Evolutionary conservation across 2,113 vertebrate genomes (phyloP).

Genomic region (Onychostoma macrolepis): DNA sequence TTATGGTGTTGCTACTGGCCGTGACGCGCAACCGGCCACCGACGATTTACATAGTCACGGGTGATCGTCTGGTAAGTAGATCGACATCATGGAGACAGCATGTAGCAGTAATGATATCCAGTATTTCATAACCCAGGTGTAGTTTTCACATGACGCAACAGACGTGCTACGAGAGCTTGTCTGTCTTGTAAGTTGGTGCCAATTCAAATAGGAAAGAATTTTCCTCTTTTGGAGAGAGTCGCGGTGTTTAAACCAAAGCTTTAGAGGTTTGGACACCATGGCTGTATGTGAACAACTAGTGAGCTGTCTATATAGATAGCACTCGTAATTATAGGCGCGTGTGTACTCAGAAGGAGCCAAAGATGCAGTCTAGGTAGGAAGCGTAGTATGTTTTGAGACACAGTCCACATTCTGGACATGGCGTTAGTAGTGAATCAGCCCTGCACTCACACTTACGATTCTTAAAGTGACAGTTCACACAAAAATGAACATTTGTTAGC

Average conservation of each 20-base stretch:
- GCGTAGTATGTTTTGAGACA: background rate
- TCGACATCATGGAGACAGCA: background rate
- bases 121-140: background rate
- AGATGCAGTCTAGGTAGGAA: background rate
- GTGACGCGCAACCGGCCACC: background rate
- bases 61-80: conserved; percentile 29
- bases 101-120: background rate
- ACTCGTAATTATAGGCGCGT: background rate
- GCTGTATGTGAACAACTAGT: background rate
- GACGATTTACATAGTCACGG: background rate
- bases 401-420: background rate
- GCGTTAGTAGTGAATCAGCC: background rate
- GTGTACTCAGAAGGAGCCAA: background rate
- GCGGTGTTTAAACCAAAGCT: background rate
- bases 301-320: background rate
- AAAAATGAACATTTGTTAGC: background rate
- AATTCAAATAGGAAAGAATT: background rate
- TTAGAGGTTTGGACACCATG: background rate
- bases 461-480: background rate
- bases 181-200: background rate
- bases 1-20: background rate
- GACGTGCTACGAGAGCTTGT: background rate
- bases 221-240: background rate
- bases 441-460: background rate
- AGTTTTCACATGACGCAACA: background rate